Percentiles rank a stretch among this genome's conserved stretches.
phyloP scores from a whole-genome alignment of 2,888 invertebrate species.

The Ecdyonurus torrentis region DNA sequence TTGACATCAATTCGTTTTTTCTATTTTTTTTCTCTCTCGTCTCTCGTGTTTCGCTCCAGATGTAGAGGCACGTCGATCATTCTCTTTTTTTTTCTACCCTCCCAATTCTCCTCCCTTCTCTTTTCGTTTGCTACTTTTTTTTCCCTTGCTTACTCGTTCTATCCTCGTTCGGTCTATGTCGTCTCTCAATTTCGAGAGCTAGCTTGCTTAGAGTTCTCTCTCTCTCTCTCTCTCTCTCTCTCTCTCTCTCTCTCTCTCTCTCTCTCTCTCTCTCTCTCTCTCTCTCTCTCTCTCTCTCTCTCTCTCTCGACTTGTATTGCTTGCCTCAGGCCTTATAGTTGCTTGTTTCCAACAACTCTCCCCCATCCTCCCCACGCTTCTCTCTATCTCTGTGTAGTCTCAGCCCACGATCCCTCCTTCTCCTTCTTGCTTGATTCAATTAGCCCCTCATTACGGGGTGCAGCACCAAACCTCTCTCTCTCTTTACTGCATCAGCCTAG shows the following conservation, averaged over 20 bases:
- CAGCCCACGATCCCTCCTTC: background rate
- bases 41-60: background rate
- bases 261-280: slow-evolving; percentile 8
- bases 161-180: background rate
- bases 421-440: slow-evolving; percentile 13
- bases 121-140: background rate
- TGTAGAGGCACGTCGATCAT: background rate
- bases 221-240: slow-evolving; percentile 4
- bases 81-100: too few species aligned
- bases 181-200: background rate
- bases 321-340: slow-evolving; percentile 3
- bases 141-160: background rate
- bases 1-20: background rate
- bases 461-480: slow-evolving; percentile 5
- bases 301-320: slow-evolving; percentile 5
- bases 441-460: slow-evolving; percentile 15
- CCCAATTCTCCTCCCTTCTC: background rate
- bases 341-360: background rate
- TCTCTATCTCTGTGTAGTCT: slow-evolving; percentile 5
- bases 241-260: slow-evolving; percentile 7
- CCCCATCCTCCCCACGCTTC: background rate
- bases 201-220: too few species aligned
- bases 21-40: background rate
- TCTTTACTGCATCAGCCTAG: background rate
- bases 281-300: slow-evolving; percentile 8